Base-by-base conservation (phyloP, 2,888 invertebrate species). In the Brachyopa scutellaris region DNA sequence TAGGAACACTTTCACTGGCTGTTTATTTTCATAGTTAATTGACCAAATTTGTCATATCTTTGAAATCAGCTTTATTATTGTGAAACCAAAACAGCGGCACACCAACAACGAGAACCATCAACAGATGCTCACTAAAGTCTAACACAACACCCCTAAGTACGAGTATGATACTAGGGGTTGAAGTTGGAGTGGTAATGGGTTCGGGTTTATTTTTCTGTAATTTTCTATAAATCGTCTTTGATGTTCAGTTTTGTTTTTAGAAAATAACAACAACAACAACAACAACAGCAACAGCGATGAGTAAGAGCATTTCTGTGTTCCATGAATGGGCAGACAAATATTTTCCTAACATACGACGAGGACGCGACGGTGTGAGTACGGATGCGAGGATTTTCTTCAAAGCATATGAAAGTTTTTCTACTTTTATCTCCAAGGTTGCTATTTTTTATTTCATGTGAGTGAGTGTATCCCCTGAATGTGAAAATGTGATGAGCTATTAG, bases 1-100 rank as follows among this genome's bases (percentile, higher is more conserved):
- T 77, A 77, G 80, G 33, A 69, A 66, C 77, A 77, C 77, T 82
- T 72, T 64, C 76, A 82, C 70, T 64, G 77, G 47, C 77, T 82
- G 82, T 82, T 82, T 82, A 82, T 82, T 82, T 82, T 82, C 82
- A 40, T 82, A 82, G 82, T 77, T 82, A 82, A 82, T 82, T 82
- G 82, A 82, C 82, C 82, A 82, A 82, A 82, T 82, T 82, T 82
- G 82, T 82, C 82, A 82, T 82, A 77, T 82, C 77, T 82, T 47
- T 59, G 66, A 61, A 70, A 77, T 82, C 82, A 70, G 82, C 82
- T 77, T 82, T 82, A 82, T 82, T 82, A 82, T 82, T 72, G 51
- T 64, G 38, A 29, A 38, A 57, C 29, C 49, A 55, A 36, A 53
- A 33, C 73, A 51, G 49, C 13, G 55, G 55, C 19, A 42, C 47